Evolutionary conservation across 1,140 invertebrate species (phyloP), one percentile per base, ranked within the genome.

Genomic region (Camponotus vicinus): DNA sequence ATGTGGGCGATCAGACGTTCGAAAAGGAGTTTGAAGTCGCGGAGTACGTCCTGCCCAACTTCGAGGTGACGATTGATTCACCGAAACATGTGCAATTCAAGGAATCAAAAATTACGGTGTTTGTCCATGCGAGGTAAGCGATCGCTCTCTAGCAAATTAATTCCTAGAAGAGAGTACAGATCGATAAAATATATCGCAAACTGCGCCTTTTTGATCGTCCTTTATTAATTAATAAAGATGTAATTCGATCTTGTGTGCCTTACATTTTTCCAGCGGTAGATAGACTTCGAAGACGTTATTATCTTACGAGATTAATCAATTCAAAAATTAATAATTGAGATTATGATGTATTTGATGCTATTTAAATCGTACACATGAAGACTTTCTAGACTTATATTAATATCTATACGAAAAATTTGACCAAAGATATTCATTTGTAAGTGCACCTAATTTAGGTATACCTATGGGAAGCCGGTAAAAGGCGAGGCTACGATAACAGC

Each of bases 41-140:
- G 3, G 98, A 99, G 95, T 99, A 99, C 94, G 97, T 99, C 40
- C 94, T 99, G 49, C 99, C 99, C 0, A 98, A 99, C 91, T 99
- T 99, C 94, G 97, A 99, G 93, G 98, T 99, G 21, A 96, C 96
- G 0, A 96, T 99, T 34, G 96, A 98, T 70, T 96, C 98, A 0
- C 97, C 98, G 1, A 96, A 97, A 85, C 98, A 98, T 94, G 96
- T 97, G 0, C 97, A 97, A 1, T 97, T 98, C 92, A 97, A 97
- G 79, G 97, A 98, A 78, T 97, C 97, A 34, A 96, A 97, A 67
- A 96, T 99, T 42, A 96, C 96, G 15, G 97, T 97, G 8, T 97
- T 97, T 34, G 96, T 99, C 13, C 96, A 97, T 59, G 98, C 98
- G 11, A 98, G 97, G 98, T 99, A 96, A 96, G 95, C 93, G 27